These are phyloP conservation scores for Euproctis similis DNA, from an alignment of 2,888 invertebrate species.

Conservation along the genomic window DNA sequence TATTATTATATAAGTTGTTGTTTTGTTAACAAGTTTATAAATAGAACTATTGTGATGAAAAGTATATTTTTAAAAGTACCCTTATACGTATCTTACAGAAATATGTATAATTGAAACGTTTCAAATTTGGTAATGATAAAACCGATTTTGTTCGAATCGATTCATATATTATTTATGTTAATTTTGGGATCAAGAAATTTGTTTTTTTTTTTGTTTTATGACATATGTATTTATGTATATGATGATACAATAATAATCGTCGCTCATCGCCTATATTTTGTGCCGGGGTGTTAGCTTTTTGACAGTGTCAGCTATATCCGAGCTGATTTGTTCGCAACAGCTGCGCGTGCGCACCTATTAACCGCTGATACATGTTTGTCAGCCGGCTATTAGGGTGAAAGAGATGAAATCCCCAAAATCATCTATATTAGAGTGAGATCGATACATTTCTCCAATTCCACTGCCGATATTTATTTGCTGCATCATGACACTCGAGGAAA, in stretches of 20 bases:
- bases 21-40: no score
- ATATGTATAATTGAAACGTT: no score
- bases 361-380: constrained; percentile 77
- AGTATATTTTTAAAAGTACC: no score
- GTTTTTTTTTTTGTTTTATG: not conserved
- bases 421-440: constrained; percentile 67
- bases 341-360: constrained; percentile 74
- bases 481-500: constrained; percentile 63
- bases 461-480: constrained; percentile 68
- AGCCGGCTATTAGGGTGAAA: constrained; percentile 74
- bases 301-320: constrained; percentile 74
- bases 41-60: no score
- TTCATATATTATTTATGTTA: no score
- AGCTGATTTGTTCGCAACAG: constrained; percentile 76
- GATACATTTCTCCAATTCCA: constrained; percentile 67
- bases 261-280: constrained; percentile 39
- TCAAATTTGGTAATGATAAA: no score
- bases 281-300: constrained; percentile 59
- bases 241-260: no score
- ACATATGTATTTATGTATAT: not conserved
- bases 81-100: no score
- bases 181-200: no score
- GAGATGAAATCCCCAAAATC: constrained; percentile 66
- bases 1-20: no score
- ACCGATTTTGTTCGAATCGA: no score